Evolutionary conservation across 37 sponge, comb jelly and placozoan genomes (phyloP).

Genomic region (Oopsacas minuta): DNA sequence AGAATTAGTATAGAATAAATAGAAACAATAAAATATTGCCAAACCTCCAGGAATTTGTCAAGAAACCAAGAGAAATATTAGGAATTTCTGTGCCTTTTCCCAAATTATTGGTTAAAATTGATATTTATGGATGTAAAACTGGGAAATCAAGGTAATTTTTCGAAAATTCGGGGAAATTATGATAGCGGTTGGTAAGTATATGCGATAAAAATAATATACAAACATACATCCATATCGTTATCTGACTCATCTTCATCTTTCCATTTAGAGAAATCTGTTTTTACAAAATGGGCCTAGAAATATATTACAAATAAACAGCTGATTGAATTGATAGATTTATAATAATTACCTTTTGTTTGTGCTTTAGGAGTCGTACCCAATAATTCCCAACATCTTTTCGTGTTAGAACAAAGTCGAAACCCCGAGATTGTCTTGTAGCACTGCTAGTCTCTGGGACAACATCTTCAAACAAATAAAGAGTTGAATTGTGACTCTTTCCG

Average conservation of each 20-base stretch:
- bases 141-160: too few species aligned
- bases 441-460: neutral
- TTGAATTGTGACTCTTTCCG: neutral
- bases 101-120: too few species aligned
- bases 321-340: neutral
- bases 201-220: neutral
- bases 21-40: too few species aligned
- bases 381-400: neutral
- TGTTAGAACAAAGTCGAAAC: neutral
- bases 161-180: too few species aligned
- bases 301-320: neutral
- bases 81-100: too few species aligned
- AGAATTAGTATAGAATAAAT: too few species aligned
- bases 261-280: constrained; percentile 19
- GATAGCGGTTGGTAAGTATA: too few species aligned
- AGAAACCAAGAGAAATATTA: too few species aligned
- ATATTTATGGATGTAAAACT: too few species aligned
- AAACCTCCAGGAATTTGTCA: too few species aligned
- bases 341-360: neutral
- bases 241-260: neutral
- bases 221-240: neutral
- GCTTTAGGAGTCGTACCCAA: neutral
- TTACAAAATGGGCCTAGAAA: constrained; percentile 2
- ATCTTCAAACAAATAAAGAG: neutral
- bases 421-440: neutral